Evolutionary conservation across 2,888 invertebrate species (phyloP).

Genomic region (Epinotia brunnichana): DNA sequence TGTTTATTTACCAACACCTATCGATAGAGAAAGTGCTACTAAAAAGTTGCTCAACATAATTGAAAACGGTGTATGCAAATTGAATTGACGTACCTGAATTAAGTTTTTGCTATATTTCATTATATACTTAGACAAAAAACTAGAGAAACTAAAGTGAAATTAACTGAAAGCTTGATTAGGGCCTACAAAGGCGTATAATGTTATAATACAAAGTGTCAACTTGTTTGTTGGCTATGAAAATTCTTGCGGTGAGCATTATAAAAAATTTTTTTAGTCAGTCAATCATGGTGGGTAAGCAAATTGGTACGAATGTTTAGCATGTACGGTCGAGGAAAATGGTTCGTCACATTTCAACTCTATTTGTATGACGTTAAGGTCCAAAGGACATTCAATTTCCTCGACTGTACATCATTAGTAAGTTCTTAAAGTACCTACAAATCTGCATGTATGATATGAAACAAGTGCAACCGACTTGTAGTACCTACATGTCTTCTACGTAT

Average conservation of each 20-base stretch:
- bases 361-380: no score
- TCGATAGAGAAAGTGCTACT: conserved; percentile 33
- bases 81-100: conserved; percentile 36
- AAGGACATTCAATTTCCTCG: no score
- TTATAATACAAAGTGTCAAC: conserved; percentile 17
- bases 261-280: background rate
- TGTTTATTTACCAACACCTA: conserved; percentile 24
- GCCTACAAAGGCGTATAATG: conserved; percentile 31
- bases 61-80: conserved; percentile 39
- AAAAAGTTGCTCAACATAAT: conserved; percentile 38
- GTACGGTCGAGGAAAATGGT: no score
- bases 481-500: background rate
- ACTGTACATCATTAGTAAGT: no score
- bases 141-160: conserved; percentile 41
- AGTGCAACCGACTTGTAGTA: no score
- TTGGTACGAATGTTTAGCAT: background rate
- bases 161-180: conserved; percentile 38
- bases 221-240: conserved; percentile 18
- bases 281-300: background rate
- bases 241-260: conserved; percentile 8
- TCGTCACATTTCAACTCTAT: no score
- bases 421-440: no score
- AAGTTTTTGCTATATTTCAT: conserved; percentile 37
- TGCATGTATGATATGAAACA: no score
- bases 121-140: conserved; percentile 34